Percentiles rank a stretch among this genome's conserved stretches.
Evolutionary conservation across 2,113 vertebrate species (phyloP).

Genomic region (Ceuthmochares aereus): DNA sequence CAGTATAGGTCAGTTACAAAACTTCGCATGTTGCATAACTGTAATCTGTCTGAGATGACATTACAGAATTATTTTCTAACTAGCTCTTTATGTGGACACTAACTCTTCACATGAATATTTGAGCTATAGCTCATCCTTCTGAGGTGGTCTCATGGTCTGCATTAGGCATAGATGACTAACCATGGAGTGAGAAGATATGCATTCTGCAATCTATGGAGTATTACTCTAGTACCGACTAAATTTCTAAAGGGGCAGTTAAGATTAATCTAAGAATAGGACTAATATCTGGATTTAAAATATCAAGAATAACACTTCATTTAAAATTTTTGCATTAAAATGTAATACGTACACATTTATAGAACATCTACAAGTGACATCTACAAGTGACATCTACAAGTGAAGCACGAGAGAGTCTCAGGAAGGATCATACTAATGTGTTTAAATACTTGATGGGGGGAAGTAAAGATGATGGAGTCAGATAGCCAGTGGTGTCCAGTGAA

Average conservation of each 20-base stretch:
- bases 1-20: not conserved
- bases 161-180: not conserved
- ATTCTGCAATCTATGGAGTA: not conserved
- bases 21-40: not conserved
- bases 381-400: not conserved
- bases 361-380: not conserved
- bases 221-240: not conserved
- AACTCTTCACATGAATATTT: not conserved
- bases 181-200: not conserved
- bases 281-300: not conserved
- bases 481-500: not conserved
- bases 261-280: not conserved
- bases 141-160: not conserved
- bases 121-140: not conserved
- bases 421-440: not conserved
- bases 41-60: slow-evolving; percentile 3
- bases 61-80: slow-evolving; percentile 7
- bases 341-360: not conserved
- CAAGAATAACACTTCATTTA: not conserved
- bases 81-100: not conserved
- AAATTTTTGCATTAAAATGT: not conserved
- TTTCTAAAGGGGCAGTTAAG: not conserved
- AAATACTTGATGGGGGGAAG: not conserved
- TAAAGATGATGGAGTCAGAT: not conserved
- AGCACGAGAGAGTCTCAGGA: not conserved